These are phyloP conservation scores for Hipparchia semele DNA, from an alignment of 2,888 invertebrate genomes.

Conservation along the genomic window DNA sequence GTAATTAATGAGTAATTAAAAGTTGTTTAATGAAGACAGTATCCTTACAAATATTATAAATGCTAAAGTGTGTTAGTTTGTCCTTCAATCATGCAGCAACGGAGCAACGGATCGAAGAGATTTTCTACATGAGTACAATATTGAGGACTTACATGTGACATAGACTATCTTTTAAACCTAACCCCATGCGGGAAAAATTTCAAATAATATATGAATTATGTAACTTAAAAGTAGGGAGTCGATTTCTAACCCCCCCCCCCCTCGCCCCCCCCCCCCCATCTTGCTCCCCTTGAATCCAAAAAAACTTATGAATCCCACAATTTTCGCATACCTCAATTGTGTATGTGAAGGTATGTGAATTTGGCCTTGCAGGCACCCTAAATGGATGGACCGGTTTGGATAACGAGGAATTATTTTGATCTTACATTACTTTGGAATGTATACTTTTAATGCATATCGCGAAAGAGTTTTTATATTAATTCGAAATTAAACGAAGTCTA, in stretches of 20 bases:
- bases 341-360: slow-evolving; percentile 12
- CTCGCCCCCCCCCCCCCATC: too few relatives aligned
- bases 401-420: slow-evolving; percentile 11
- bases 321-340: slow-evolving; percentile 9
- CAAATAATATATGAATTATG: neutral
- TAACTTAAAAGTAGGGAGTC: neutral
- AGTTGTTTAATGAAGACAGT: too few relatives aligned
- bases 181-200: too few relatives aligned
- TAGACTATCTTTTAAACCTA: too few relatives aligned
- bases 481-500: too few relatives aligned
- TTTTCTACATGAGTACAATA: too few relatives aligned
- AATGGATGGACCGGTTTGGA: slow-evolving; percentile 18
- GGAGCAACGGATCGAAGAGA: too few relatives aligned
- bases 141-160: too few relatives aligned
- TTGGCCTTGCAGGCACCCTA: slow-evolving; percentile 13
- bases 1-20: too few relatives aligned
- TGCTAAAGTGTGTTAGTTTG: neutral
- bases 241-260: too few relatives aligned
- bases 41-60: neutral
- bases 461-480: neutral
- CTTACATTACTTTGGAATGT: neutral
- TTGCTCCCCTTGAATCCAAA: neutral
- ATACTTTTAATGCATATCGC: neutral
- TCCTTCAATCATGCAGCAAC: too few relatives aligned
- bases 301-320: slow-evolving; percentile 8